These are phyloP conservation scores for Chlorops oryzae DNA, from an alignment of 1,140 invertebrate genomes.

Conservation along the genomic window DNA sequence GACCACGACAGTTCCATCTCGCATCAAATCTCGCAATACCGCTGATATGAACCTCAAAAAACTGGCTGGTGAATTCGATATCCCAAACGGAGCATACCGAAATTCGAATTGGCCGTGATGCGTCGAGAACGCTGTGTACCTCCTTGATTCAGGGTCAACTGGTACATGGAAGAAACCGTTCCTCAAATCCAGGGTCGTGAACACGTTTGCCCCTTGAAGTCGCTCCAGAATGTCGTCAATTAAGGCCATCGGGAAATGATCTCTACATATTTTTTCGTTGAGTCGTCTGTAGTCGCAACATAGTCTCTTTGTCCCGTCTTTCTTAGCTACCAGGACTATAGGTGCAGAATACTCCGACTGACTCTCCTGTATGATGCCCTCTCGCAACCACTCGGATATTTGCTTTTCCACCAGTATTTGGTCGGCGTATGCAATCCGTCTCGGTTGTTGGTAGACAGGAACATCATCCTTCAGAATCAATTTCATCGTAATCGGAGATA, in stretches of 20 bases:
- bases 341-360: constrained; percentile 19
- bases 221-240: constrained; percentile 21
- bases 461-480: constrained; percentile 24
- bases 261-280: constrained; percentile 6
- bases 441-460: constrained; percentile 18
- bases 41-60: constrained; percentile 23
- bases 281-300: constrained; percentile 12
- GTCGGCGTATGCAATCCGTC: constrained; percentile 18
- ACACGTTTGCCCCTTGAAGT: constrained; percentile 16
- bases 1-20: too few relatives aligned
- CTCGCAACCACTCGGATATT: constrained; percentile 23
- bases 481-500: constrained; percentile 18
- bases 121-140: constrained; percentile 10
- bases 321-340: constrained; percentile 13
- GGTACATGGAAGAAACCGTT: constrained; percentile 15
- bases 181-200: constrained; percentile 17
- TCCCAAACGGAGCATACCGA: constrained; percentile 2
- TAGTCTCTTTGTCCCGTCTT: constrained; percentile 11
- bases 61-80: constrained; percentile 21
- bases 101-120: constrained; percentile 12
- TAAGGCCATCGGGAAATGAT: constrained; percentile 20
- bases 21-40: too few relatives aligned
- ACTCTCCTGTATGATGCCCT: constrained; percentile 23
- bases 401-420: constrained; percentile 20
- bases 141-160: not conserved